These are phyloP conservation scores for Vanacampus margaritifer DNA, from an alignment of 2,113 vertebrate genomes.

Conservation along the genomic window DNA sequence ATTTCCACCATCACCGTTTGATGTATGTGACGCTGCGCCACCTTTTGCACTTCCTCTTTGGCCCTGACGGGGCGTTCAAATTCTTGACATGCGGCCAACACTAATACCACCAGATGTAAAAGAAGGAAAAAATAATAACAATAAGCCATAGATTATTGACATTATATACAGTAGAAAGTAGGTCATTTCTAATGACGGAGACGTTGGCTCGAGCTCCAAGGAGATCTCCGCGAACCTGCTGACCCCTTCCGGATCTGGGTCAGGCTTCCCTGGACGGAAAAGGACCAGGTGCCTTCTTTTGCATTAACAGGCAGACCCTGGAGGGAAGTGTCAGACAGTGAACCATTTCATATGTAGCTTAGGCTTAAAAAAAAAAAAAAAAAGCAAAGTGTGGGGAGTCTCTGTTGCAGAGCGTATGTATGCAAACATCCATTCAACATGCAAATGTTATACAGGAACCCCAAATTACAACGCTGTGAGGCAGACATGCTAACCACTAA, in stretches of 20 bases:
- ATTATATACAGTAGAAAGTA: conserved; percentile 40
- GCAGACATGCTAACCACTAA: neutral
- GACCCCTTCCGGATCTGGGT: conserved; percentile 45
- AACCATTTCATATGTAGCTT: too few relatives aligned
- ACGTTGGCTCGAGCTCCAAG: conserved; percentile 25
- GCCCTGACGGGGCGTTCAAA: conserved; percentile 25
- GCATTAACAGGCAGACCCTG: conserved; percentile 13
- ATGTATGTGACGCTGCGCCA: neutral
- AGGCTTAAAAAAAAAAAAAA: too few relatives aligned
- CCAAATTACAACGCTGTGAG: neutral
- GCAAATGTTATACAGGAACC: too few relatives aligned
- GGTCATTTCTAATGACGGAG: conserved; percentile 37
- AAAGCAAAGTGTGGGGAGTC: too few relatives aligned
- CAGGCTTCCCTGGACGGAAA: conserved; percentile 47
- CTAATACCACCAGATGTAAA: conserved; percentile 6
- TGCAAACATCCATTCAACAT: too few relatives aligned
- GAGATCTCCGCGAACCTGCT: conserved; percentile 48
- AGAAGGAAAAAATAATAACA: conserved; percentile 16
- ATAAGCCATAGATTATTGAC: conserved; percentile 30
- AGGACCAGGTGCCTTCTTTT: conserved; percentile 10
- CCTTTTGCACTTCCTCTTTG: conserved; percentile 17
- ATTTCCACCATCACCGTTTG: neutral
- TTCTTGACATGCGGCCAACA: conserved; percentile 18
- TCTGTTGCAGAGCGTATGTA: too few relatives aligned
- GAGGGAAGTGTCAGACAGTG: neutral